A percentile compares a stretch with the other conserved stretches of the same genome.
These are phyloP conservation scores for Artibeus jamaicensis DNA, from an alignment of 2,797 vertebrate genomes.

Conservation along the genomic window DNA sequence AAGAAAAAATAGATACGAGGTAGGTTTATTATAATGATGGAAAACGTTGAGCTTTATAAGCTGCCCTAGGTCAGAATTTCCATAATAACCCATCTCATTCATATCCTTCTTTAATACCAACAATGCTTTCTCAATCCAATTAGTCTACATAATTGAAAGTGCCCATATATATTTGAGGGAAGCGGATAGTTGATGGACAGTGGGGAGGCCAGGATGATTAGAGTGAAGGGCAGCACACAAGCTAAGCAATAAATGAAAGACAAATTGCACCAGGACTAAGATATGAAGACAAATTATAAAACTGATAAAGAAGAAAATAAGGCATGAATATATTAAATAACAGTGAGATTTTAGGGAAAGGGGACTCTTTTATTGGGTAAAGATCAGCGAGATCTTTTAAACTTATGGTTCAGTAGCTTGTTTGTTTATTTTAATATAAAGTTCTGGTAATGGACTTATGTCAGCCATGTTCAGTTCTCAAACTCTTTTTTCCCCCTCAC, in stretches of 20 bases:
- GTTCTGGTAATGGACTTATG: not conserved
- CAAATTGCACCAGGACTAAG: not conserved
- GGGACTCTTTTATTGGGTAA: not conserved
- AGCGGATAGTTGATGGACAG: not conserved
- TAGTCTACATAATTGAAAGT: not conserved
- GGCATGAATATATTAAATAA: not conserved
- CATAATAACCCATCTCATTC: not conserved
- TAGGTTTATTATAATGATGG: not conserved
- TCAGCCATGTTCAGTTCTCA: not conserved
- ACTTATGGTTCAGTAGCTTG: not conserved
- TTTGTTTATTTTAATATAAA: not conserved
- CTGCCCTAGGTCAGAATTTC: not conserved
- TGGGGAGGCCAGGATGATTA: not conserved
- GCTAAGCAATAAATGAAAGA: not conserved
- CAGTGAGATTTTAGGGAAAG: not conserved
- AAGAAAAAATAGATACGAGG: not conserved
- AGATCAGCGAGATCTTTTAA: constrained; percentile 8
- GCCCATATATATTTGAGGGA: not conserved
- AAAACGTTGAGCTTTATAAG: not conserved
- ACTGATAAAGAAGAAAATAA: not conserved
- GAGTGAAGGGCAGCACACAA: not conserved
- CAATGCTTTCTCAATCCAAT: not conserved
- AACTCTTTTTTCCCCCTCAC: not conserved
- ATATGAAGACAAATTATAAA: not conserved
- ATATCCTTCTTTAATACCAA: not conserved